Base-by-base conservation (phyloP, 1,140 invertebrate genomes). In the Bombyx mandarina region DNA sequence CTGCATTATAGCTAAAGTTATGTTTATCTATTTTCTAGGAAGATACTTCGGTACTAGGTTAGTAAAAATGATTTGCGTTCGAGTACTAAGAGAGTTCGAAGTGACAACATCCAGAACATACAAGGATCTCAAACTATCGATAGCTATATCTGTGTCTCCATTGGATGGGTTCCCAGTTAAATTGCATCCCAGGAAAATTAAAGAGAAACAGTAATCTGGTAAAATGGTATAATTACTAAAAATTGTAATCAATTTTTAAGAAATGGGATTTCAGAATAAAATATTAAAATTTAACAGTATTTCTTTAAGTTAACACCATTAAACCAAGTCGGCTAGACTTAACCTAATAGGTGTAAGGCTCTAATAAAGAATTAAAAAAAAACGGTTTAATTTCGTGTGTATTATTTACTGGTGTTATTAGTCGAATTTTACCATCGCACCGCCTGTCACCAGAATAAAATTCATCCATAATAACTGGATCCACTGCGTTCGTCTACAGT, bases 41-140 rank as follows among this genome's bases (percentile, higher is more conserved):
- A 65, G 78, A 54, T 66, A 71, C 48, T 81, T 75, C 47, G 80
- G 67, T 1, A 71, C 65, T 0, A 81, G 78, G 55, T 52, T 81
- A 35, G 57, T 81, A 43, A 83, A 83, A 49, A 79, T 70, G 10
- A 66, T 79, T 9, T 73, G 66, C 54, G 58, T 77, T 4, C 61
- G 68, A 52, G 9, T 77, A 5, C 54, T 83, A 42, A 62, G 63
- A 10, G 66, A 79, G 49, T 81, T 74, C 53, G 56, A 71, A 55
- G 10, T 79, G 18, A 58, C 65, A 0, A 69, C 80, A 0, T 8
- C 47, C 1, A 54, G 71, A 7, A 62, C 53, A 1, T 83, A 80
- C 53, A 65, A 75, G 3, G 70, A 81, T 52, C 48, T 83, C 35
- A 58, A 56, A 26, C 45, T 79, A 6, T 45, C 54, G n/a, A 74